These are phyloP conservation scores for Scylla paramamosain DNA, from an alignment of 1,140 invertebrate genomes.

Conservation along the genomic window DNA sequence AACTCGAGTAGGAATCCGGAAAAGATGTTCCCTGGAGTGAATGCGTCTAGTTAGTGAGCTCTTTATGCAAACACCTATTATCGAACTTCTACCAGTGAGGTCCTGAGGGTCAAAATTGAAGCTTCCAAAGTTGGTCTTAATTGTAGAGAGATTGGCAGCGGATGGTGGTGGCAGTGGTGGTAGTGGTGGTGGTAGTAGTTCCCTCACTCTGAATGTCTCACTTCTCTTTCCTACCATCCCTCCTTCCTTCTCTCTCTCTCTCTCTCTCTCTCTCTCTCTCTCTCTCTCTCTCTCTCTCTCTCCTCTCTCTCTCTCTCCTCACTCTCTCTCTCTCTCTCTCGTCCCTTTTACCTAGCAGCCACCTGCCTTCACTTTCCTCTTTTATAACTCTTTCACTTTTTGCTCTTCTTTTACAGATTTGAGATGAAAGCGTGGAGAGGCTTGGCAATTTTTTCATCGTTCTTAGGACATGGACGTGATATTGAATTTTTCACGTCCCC, in stretches of 20 bases:
- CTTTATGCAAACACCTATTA: slow-evolving; percentile 24
- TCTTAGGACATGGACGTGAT: neutral
- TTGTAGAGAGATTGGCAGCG: neutral
- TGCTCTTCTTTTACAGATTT: neutral
- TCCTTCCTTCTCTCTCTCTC: neutral
- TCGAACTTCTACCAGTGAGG: neutral
- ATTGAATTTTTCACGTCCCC: neutral
- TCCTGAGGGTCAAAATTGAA: neutral
- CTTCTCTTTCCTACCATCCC: neutral
- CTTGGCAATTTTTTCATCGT: too few relatives aligned
- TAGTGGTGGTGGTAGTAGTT: too few relatives aligned
- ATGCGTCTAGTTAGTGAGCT: slow-evolving; percentile 11
- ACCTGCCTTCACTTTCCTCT: too few relatives aligned
- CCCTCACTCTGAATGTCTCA: neutral
- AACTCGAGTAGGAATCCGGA: neutral
- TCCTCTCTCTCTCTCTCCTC: too few relatives aligned
- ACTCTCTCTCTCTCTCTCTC: too few relatives aligned
- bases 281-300: neutral
- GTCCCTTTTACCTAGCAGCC: too few relatives aligned
- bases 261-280: too few relatives aligned
- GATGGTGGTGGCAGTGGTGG: neutral
- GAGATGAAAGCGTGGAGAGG: too few relatives aligned
- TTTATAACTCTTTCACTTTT: neutral
- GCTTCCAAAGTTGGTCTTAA: slow-evolving; percentile 2
- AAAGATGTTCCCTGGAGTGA: neutral